Evolutionary conservation across 2,888 invertebrate species (phyloP).

Genomic region (Cheiracanthium punctorium): DNA sequence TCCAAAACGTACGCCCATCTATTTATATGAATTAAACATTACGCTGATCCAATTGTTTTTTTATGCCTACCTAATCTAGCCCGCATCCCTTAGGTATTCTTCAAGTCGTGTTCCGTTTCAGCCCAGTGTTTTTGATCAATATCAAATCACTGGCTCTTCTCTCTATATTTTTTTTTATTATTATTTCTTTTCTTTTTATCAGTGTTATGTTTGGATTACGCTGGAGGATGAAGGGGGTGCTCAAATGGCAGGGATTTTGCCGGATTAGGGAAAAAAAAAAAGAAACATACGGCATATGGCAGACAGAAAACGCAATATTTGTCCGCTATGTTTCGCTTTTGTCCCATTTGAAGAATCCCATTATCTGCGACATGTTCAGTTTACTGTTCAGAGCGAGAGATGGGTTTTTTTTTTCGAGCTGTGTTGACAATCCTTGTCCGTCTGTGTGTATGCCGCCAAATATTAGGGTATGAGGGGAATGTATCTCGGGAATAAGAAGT

Average conservation of each 20-base stretch:
- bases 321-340: conserved; percentile 37
- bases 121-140: conserved; percentile 45
- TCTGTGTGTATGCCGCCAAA: too few relatives aligned
- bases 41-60: neutral
- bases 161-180: conserved; percentile 42
- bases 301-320: conserved; percentile 65
- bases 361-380: neutral
- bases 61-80: neutral
- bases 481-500: too few relatives aligned
- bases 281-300: conserved; percentile 60
- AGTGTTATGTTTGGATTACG: conserved; percentile 33
- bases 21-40: neutral
- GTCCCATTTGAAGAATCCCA: conserved; percentile 23
- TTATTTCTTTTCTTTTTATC: too few relatives aligned
- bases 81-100: neutral
- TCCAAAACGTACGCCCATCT: neutral
- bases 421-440: too few relatives aligned
- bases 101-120: neutral
- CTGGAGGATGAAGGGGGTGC: neutral
- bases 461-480: too few relatives aligned
- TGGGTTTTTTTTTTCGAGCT: too few relatives aligned
- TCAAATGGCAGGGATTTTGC: conserved; percentile 46
- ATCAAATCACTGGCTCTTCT: too few relatives aligned
- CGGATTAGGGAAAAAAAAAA: conserved; percentile 41
- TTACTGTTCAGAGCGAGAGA: neutral